Percentiles rank a stretch among this genome's conserved stretches.
Conservation (phyloP, 2,888 invertebrate genomes). For the Nowickia ferox region DNA sequence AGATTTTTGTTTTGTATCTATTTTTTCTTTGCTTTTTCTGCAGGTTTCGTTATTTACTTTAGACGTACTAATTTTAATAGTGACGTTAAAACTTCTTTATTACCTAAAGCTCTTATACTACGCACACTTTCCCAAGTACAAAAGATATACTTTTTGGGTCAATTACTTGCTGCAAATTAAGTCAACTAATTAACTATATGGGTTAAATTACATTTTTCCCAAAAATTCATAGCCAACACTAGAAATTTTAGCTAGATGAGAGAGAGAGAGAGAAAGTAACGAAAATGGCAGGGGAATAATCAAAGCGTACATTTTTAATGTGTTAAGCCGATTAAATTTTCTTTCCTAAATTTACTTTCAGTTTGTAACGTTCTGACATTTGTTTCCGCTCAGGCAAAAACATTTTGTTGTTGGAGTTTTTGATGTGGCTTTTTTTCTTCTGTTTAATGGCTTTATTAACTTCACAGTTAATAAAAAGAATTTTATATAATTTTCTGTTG, state of each 20-base stretch:
- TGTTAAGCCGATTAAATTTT: neutral
- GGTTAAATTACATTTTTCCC: neutral
- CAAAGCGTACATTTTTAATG: neutral
- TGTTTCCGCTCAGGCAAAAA: neutral
- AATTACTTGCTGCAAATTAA: neutral
- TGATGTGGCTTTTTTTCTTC: neutral
- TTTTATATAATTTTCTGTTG: neutral
- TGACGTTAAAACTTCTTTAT: neutral
- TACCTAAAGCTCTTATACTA: constrained; percentile 11
- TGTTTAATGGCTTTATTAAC: neutral
- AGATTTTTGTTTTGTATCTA: neutral
- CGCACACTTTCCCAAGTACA: constrained; percentile 1
- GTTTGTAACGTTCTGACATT: neutral
- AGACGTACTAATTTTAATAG: neutral
- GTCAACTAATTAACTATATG: constrained; percentile 1
- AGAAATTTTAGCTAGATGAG: neutral
- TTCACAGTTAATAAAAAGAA: neutral
- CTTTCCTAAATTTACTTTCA: neutral
- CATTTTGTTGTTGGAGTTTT: neutral
- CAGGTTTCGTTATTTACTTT: neutral
- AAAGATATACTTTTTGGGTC: neutral
- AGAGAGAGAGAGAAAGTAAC: neutral
- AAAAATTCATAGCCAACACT: neutral
- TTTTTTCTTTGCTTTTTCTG: neutral
- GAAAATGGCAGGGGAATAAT: neutral